These are phyloP conservation scores for Ptiloglossa arizonensis DNA, from an alignment of 1,140 invertebrate species.

Conservation along the genomic window DNA sequence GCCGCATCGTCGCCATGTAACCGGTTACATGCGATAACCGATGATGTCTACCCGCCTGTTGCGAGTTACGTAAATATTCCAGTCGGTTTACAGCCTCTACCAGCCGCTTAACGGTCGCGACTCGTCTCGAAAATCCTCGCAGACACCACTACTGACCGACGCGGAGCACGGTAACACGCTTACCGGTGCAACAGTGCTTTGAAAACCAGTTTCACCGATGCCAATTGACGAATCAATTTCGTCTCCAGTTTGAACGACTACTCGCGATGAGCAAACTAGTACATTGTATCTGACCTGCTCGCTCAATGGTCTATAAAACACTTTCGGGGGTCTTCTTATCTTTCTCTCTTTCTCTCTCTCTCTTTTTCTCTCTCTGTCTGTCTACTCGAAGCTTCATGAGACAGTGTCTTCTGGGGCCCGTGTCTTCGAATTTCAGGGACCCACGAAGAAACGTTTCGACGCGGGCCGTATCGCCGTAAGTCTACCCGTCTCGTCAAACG, in stretches of 20 bases:
- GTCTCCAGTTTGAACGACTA: too few relatives aligned
- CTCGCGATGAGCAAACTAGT: too few relatives aligned
- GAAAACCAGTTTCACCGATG: background rate
- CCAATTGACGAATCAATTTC: conserved; percentile 5
- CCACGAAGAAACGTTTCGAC: background rate
- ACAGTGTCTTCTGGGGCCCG: background rate
- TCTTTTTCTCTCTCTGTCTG: too few relatives aligned
- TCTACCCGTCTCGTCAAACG: conserved; percentile 21
- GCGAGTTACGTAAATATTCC: conserved; percentile 30
- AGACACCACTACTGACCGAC: too few relatives aligned
- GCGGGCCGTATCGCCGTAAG: background rate
- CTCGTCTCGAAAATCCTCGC: background rate
- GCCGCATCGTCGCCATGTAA: conserved; percentile 13
- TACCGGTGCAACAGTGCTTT: background rate
- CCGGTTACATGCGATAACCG: conserved; percentile 50
- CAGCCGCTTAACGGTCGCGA: conserved; percentile 3
- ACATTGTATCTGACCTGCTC: too few relatives aligned
- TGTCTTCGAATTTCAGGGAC: background rate
- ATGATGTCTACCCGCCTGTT: conserved; percentile 29
- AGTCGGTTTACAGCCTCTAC: background rate
- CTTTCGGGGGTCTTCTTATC: background rate
- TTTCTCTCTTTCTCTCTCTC: too few relatives aligned
- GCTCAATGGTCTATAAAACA: too few relatives aligned
- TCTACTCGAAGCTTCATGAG: background rate
- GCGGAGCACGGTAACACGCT: too few relatives aligned